Conservation (phyloP, 2,888 invertebrate genomes). For the Pristionchus arcanus region DNA sequence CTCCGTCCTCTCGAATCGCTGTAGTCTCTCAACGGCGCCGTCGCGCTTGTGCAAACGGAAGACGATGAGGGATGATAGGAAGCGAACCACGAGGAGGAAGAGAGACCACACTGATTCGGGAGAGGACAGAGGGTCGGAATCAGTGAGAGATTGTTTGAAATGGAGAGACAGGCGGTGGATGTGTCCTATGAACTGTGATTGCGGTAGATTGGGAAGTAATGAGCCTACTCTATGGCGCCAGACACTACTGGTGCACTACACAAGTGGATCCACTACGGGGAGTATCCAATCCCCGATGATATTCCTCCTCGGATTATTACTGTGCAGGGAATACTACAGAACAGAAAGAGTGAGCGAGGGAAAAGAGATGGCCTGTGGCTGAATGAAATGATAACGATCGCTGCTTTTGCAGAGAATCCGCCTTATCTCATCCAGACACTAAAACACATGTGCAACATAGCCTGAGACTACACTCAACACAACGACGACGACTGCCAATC, state of each 20-base stretch:
- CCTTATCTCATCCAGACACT: slow-evolving; percentile 15
- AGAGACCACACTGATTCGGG: background rate
- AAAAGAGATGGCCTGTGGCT: background rate
- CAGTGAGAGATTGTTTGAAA: background rate
- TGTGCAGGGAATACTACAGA: slow-evolving; percentile 7
- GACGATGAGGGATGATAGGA: background rate
- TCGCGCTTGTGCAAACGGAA: slow-evolving; percentile 46
- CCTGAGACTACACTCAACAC: background rate
- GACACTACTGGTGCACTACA: slow-evolving; percentile 6
- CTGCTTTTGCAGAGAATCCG: slow-evolving; percentile 1
- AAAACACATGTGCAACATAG: slow-evolving; percentile 8
- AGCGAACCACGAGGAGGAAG: slow-evolving; percentile 28
- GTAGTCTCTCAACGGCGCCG: slow-evolving; percentile 19
- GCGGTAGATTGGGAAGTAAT: slow-evolving; percentile 47
- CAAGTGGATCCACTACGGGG: slow-evolving; percentile 1
- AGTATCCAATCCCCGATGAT: background rate
- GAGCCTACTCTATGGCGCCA: slow-evolving; percentile 43
- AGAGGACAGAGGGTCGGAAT: background rate
- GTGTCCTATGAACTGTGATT: slow-evolving; percentile 28
- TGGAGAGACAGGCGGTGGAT: background rate
- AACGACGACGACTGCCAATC: background rate
- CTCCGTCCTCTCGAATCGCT: background rate
- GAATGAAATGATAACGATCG: slow-evolving; percentile 15
- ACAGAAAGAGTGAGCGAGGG: background rate
- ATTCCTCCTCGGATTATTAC: background rate